phyloP scores from a whole-genome alignment of 1,140 invertebrate species.

The Dolichoris vasculosae region DNA sequence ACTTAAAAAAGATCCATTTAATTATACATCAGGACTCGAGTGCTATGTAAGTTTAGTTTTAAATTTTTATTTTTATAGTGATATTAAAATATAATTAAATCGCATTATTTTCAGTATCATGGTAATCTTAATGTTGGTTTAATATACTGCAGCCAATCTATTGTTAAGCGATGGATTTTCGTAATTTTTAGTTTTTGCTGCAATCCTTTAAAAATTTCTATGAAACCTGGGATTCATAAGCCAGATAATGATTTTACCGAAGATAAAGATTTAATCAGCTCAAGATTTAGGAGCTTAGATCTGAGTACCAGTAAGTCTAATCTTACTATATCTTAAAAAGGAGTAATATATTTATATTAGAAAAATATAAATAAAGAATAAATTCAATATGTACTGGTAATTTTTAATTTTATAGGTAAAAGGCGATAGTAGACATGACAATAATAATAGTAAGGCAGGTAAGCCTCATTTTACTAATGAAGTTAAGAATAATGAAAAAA shows the following conservation, averaged over 20 bases:
- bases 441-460: too few relatives aligned
- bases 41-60: slow-evolving; percentile 70
- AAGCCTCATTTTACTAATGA: too few relatives aligned
- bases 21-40: slow-evolving; percentile 69
- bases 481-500: too few relatives aligned
- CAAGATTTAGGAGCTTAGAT: not conserved
- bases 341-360: slow-evolving; percentile 52
- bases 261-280: not conserved
- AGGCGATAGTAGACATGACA: too few relatives aligned
- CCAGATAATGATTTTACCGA: not conserved
- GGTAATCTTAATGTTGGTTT: slow-evolving; percentile 65
- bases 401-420: too few relatives aligned
- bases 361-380: too few relatives aligned
- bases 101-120: slow-evolving; percentile 73
- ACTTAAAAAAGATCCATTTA: slow-evolving; percentile 75
- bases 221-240: slow-evolving; percentile 72
- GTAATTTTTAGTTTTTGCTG: slow-evolving; percentile 77
- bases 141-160: slow-evolving; percentile 74
- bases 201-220: slow-evolving; percentile 66
- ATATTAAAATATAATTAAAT: slow-evolving; percentile 30
- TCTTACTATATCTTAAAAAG: slow-evolving; percentile 47
- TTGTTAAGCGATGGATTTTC: slow-evolving; percentile 75
- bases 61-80: slow-evolving; percentile 37
- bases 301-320: slow-evolving; percentile 7
- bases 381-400: too few relatives aligned